phyloP scores from a whole-genome alignment of 2,888 invertebrate species.

The Pachycephus smyrnensis region DNA sequence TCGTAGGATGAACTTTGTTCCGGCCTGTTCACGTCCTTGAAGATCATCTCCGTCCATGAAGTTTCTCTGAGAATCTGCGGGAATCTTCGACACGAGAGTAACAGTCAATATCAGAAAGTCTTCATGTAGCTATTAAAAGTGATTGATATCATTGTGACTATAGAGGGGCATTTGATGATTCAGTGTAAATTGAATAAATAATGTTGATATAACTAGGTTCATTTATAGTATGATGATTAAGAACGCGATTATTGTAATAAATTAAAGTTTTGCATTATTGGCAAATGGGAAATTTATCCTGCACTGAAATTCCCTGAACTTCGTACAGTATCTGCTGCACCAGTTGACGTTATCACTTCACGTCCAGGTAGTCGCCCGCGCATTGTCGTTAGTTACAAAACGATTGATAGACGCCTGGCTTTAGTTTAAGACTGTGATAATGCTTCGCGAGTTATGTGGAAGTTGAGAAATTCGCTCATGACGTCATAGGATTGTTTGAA shows the following conservation, averaged over 20 bases:
- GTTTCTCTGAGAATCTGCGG: background rate
- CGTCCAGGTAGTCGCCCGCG: background rate
- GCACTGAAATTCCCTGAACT: background rate
- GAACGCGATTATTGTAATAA: background rate
- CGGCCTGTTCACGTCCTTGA: background rate
- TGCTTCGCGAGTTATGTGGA: background rate
- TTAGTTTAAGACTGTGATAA: background rate
- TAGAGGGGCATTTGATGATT: background rate
- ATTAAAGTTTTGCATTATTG: background rate
- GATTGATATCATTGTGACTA: background rate
- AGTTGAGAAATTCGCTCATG: background rate
- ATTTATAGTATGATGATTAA: background rate
- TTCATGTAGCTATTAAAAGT: background rate
- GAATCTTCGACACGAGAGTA: background rate
- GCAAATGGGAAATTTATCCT: background rate
- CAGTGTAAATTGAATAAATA: background rate
- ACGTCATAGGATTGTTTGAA: background rate
- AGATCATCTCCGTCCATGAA: background rate
- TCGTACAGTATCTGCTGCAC: background rate
- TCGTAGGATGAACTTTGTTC: background rate
- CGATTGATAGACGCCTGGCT: background rate
- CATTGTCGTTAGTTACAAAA: background rate
- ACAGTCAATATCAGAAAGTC: background rate
- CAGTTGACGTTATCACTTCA: background rate
- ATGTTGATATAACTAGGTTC: background rate